Conservation (phyloP, 2,113 vertebrate species). For the Motacilla alba region DNA sequence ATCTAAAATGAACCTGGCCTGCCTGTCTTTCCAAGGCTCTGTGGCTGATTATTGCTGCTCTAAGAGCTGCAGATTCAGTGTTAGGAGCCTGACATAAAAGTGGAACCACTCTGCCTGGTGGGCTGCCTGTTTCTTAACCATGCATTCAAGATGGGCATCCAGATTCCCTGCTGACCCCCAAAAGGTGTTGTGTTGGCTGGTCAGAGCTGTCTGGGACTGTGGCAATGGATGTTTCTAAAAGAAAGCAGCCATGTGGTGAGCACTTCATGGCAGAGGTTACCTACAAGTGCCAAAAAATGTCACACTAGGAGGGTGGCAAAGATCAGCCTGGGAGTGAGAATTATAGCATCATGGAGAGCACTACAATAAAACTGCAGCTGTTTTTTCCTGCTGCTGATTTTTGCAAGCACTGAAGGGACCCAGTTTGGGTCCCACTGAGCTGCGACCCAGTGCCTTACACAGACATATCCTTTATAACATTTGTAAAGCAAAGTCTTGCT, state of each 20-base stretch:
- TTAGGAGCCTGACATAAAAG: neutral
- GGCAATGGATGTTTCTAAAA: neutral
- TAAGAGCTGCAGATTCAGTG: neutral
- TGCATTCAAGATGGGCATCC: neutral
- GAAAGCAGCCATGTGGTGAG: neutral
- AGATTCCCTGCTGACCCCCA: neutral
- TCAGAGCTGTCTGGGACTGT: neutral
- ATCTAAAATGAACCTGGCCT: slow-evolving; percentile 4
- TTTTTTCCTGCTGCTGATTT: neutral
- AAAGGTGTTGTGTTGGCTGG: neutral
- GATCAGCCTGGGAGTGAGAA: neutral
- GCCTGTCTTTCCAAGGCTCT: neutral
- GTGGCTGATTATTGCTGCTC: neutral
- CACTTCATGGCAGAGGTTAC: neutral
- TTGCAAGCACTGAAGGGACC: neutral
- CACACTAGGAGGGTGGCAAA: neutral
- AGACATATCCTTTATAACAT: neutral
- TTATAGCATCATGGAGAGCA: neutral
- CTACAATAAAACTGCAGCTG: neutral
- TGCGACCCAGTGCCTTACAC: neutral
- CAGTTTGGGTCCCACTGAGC: neutral
- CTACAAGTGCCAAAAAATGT: neutral
- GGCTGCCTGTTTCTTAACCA: neutral
- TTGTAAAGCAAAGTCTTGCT: neutral
- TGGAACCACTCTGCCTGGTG: neutral